A percentile compares a stretch with the other conserved stretches of the same genome.
These are phyloP conservation scores for Notarius quadriscutis DNA, from an alignment of 2,113 vertebrate genomes.

Conservation along the genomic window DNA sequence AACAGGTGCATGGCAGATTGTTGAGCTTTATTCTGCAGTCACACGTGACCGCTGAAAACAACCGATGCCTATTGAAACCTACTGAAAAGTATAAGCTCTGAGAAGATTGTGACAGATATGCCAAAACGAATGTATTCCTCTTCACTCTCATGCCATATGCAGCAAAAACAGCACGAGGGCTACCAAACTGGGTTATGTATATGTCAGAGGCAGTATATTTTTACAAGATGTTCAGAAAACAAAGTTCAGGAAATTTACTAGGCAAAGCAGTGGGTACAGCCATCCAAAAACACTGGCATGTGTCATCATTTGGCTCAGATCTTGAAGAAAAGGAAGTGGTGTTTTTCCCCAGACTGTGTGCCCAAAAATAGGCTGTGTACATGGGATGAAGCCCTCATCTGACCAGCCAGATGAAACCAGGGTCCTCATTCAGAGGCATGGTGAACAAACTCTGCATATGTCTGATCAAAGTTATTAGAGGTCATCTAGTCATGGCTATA, in stretches of 20 bases:
- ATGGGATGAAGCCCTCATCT: background rate
- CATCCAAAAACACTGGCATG: background rate
- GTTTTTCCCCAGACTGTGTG: background rate
- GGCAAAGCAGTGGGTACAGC: background rate
- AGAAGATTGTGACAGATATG: background rate
- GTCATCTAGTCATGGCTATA: background rate
- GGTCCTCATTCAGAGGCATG: conserved; percentile 21
- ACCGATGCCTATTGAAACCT: background rate
- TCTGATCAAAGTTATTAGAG: conserved; percentile 4
- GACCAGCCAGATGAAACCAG: conserved; percentile 23
- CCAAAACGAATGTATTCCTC: background rate
- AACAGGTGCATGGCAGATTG: background rate
- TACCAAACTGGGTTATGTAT: background rate
- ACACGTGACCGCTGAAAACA: background rate
- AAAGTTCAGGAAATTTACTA: background rate
- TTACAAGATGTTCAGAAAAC: conserved; percentile 5
- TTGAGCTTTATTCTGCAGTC: background rate
- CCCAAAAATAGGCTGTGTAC: conserved; percentile 27
- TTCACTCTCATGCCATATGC: too few relatives aligned
- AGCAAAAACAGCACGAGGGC: background rate
- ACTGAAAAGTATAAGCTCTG: background rate
- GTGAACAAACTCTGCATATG: background rate
- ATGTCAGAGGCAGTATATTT: background rate
- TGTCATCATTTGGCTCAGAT: background rate
- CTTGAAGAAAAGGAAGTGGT: conserved; percentile 6